A percentile compares a stretch with the other conserved stretches of the same genome.
phyloP scores from a whole-genome alignment of 2,888 invertebrate species.

The Aporophyla nigra region DNA sequence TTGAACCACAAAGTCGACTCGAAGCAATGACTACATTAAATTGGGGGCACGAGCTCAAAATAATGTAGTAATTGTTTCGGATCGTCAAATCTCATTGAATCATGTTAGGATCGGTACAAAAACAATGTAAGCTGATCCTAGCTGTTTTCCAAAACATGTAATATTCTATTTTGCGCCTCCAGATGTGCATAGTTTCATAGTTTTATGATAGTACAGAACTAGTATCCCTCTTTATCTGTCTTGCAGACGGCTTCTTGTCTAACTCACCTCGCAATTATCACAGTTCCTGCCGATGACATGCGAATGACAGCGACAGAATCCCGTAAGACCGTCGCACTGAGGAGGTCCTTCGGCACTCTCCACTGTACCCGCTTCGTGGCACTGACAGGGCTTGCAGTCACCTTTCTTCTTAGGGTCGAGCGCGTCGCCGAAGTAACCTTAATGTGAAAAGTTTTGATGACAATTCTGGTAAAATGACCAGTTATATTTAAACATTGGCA shows the following conservation, averaged over 20 bases:
- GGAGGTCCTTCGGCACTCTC: constrained; percentile 94
- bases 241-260: background rate
- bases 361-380: constrained; percentile 95
- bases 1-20: background rate
- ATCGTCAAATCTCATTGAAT: background rate
- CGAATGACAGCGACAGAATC: constrained; percentile 95
- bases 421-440: constrained; percentile 98
- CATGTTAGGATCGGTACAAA: background rate
- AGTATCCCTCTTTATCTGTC: no score
- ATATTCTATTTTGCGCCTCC: no score
- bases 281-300: constrained; percentile 96
- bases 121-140: no score
- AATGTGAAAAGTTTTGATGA: constrained; percentile 9
- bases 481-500: background rate
- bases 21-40: background rate
- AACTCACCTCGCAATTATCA: constrained; percentile 92
- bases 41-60: no score
- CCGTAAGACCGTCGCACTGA: constrained; percentile 95
- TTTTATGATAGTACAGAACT: background rate
- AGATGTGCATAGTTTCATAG: no score
- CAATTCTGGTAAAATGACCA: background rate
- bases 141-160: no score
- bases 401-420: constrained; percentile 97
- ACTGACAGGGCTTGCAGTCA: constrained; percentile 97
- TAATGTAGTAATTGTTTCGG: no score